Conservation (phyloP, 2,113 vertebrate genomes). For the Lagopus muta region DNA sequence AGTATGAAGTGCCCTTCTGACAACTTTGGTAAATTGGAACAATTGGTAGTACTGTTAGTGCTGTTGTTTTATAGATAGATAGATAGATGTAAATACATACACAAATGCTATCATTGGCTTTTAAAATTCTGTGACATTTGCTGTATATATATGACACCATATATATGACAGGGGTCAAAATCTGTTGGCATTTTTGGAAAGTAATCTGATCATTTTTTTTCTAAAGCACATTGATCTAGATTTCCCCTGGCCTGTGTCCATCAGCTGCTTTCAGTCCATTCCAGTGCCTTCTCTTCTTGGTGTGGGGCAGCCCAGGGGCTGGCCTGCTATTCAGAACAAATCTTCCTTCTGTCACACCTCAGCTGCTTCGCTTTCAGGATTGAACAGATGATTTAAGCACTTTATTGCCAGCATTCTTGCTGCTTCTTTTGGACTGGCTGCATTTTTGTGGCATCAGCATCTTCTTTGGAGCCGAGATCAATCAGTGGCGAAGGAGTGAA, state of each 20-base stretch:
- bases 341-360: background rate
- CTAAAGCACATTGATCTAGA: background rate
- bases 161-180: background rate
- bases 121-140: rapidly evolving
- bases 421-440: background rate
- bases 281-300: background rate
- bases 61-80: background rate
- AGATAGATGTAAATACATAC: too few species aligned
- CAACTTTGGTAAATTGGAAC: background rate
- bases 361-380: background rate
- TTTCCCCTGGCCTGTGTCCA: background rate
- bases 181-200: background rate
- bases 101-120: background rate
- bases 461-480: background rate
- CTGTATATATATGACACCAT: rapidly evolving
- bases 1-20: background rate
- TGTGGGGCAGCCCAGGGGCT: background rate
- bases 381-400: background rate
- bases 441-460: background rate
- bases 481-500: background rate
- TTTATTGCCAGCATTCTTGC: background rate
- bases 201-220: background rate
- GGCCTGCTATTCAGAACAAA: background rate
- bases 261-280: background rate
- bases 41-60: rapidly evolving